Evolutionary conservation across 2,113 vertebrate genomes (phyloP), one percentile per base, ranked within the genome.

Genomic region (Cyprichromis sp.): DNA sequence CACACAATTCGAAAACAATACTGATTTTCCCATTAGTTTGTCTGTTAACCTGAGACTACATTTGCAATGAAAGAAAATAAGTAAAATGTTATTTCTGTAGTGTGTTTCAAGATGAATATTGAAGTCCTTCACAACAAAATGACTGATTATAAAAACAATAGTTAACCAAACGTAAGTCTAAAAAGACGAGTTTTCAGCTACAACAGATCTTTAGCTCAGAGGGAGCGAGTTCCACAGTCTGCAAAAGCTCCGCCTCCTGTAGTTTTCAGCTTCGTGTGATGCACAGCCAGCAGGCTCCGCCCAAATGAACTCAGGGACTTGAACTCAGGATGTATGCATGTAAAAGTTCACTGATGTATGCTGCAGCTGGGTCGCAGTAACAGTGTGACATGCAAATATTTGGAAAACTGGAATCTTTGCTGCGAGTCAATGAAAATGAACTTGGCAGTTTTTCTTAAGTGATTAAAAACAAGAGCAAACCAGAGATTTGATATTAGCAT

Each of bases 281-380:
- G 57, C 57, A 17, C 57, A 31, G 57, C 8, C 29, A 61, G 26
- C 5, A 31, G 14, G 14, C 29, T 31, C 57, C 17, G 29, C 14
- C 26, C 29, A 31, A 17, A 61, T 31, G 14, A 34, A 9, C 57
- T 31, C 29, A 6, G 29, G 14, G 29, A 61, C 29, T 17, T 61
- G 57, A 54, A 4, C 52, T 54, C 2, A 7, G n/a, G 8, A 61
- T 34, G 57, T 0, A 10, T 61, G 29, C 29, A 61, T 61, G 16
- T 63, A 63, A 59, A 29, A 0, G 13, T 59, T 16, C 3, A 17
- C 4, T 17, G 26, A 59, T 59, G 55, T 59, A 0, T 1, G 55
- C 26, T 59, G 26, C 57, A 59, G 55, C 14, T 59, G 26, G 14
- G 14, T 59, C 13, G 0, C 55, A 59, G 24, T 31, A 59, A 59